A percentile compares a stretch with the other conserved stretches of the same genome.
phyloP scores from a whole-genome alignment of 2,888 invertebrate genomes.

The Daptonema setosum region DNA sequence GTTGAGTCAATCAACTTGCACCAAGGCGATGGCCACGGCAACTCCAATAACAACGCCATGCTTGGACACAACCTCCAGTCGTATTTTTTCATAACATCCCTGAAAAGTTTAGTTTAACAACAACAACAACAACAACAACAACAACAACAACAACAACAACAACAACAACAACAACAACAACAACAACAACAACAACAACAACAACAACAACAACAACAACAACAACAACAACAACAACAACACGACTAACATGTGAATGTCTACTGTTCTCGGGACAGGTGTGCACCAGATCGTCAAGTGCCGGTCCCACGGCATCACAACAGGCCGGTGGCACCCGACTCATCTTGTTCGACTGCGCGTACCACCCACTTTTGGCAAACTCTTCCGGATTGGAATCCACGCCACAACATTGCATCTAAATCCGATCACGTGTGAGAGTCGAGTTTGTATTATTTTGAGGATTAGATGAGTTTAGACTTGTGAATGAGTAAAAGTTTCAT shows the following conservation, averaged over 20 bases:
- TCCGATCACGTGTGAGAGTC: too few species aligned
- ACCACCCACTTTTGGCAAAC: background rate
- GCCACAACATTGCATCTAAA: background rate
- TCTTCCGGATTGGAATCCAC: background rate
- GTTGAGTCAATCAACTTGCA: too few species aligned
- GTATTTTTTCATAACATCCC: background rate
- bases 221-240: too few species aligned
- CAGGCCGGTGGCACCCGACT: background rate
- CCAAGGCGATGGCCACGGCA: background rate
- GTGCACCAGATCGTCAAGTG: background rate
- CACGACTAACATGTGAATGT: background rate
- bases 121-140: too few species aligned
- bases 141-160: too few species aligned
- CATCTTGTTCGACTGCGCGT: background rate
- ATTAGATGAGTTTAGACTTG: too few species aligned
- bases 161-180: too few species aligned
- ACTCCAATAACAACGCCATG: slow-evolving; percentile 2
- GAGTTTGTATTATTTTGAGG: too few species aligned
- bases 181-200: too few species aligned
- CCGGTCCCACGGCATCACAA: background rate
- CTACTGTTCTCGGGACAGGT: background rate
- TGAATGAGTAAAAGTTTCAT: too few species aligned
- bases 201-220: too few species aligned
- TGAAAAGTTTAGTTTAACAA: too few species aligned
- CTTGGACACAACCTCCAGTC: background rate